Conservation (phyloP, 2,113 vertebrate species). For the Scalopus aquaticus region DNA sequence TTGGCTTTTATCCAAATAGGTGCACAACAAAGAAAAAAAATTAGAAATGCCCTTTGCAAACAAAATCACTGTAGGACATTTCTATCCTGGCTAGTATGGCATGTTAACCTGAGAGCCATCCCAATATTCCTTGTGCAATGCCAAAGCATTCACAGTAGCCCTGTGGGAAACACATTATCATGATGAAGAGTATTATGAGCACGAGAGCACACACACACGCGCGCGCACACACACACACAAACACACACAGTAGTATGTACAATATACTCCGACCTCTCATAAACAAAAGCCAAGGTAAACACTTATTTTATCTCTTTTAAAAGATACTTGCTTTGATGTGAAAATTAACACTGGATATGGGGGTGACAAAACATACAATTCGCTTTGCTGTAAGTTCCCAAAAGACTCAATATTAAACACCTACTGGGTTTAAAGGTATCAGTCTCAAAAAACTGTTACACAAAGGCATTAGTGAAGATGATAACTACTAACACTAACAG, state of each 20-base stretch:
- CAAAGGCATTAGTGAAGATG: neutral
- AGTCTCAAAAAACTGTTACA: neutral
- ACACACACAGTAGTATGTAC: neutral
- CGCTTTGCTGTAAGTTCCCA: neutral
- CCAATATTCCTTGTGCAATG: neutral
- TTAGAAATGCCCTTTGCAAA: neutral
- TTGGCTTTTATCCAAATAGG: neutral
- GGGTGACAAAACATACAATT: slow-evolving; percentile 14
- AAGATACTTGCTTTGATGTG: neutral
- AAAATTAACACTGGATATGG: neutral
- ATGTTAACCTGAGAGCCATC: neutral
- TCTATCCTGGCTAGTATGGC: neutral
- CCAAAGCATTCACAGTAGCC: neutral
- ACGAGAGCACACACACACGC: neutral
- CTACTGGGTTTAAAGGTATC: neutral
- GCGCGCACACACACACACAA: neutral
- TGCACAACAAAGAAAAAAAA: neutral
- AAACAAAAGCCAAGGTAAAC: neutral
- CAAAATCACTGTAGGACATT: neutral
- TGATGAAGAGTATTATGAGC: neutral
- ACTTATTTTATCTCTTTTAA: neutral
- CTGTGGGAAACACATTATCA: neutral
- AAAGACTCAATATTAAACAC: neutral
- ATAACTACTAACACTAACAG: neutral
- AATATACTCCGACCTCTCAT: neutral